These are phyloP conservation scores for Eremobia ochroleuca DNA, from an alignment of 2,888 invertebrate species.

Conservation along the genomic window DNA sequence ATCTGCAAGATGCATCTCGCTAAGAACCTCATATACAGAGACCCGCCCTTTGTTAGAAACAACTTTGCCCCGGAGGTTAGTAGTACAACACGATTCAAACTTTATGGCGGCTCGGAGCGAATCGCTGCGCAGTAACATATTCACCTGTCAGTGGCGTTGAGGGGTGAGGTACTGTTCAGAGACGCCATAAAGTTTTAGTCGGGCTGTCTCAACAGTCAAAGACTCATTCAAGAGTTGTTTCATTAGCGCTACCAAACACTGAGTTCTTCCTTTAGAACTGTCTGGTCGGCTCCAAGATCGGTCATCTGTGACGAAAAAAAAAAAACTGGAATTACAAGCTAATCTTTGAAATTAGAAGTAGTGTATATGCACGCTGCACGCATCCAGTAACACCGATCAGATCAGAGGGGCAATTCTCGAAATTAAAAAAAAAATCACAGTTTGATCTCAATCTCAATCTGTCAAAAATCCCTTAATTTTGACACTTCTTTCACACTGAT, in stretches of 20 bases:
- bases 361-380: background rate
- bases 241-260: background rate
- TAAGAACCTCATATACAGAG: slow-evolving; percentile 91
- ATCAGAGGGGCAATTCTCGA: background rate
- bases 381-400: background rate
- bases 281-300: background rate
- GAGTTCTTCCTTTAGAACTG: background rate
- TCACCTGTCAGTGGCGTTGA: background rate
- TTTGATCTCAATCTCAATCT: too few relatives aligned
- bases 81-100: background rate
- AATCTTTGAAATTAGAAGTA: background rate
- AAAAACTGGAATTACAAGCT: background rate
- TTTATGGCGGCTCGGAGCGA: background rate
- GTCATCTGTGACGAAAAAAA: background rate
- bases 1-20: slow-evolving; percentile 92
- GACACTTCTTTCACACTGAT: too few relatives aligned
- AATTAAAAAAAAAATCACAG: too few relatives aligned
- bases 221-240: too few relatives aligned
- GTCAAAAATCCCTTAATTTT: too few relatives aligned
- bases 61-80: slow-evolving; percentile 93
- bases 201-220: background rate
- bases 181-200: background rate
- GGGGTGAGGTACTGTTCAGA: background rate
- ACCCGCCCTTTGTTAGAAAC: slow-evolving; percentile 90
- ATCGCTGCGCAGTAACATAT: background rate